Base-by-base conservation (phyloP, 2,888 invertebrate species). In the Steinernema carpocapsae region DNA sequence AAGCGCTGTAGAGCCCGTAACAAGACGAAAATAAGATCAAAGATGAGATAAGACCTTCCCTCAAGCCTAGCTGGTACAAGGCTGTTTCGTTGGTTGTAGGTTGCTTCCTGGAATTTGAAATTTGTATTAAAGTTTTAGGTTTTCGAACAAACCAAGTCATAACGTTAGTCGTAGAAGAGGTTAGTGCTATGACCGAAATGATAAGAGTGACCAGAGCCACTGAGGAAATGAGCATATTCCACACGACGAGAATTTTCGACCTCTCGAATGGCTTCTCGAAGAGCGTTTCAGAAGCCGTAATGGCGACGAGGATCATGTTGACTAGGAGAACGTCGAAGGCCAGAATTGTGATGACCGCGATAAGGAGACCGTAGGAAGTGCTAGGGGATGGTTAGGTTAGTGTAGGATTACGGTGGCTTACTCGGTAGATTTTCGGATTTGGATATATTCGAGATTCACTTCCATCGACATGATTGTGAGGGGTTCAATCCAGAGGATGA, bases 401-500 rank as follows among this genome's bases (percentile, higher is more conserved):
- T 29, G 6, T 70, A 45, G 22, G 22, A 7, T n/a, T 6, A 64
- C 42, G 22, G 26, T 56, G 12, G 24, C 56, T 26, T 56, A 56
- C 56, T 56, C 56, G 24, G 56, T 56, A 4, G 26, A 24, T 26
- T 37, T 45, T 32, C 24, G 32, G 32, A 45, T 70, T 42, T 24
- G 45, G 37, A 26, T 70, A 19, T 59, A 24, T 74, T 74, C 52
- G 2, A 79, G 46, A 37, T 79, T 79, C 3, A 79, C n/a, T 46
- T 79, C 79, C n/a, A 81, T 48, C 14, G 76, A 64, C 7, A 81
- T 75, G 24, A 75, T 59, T 43, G 70, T 48, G 10, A 75, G 74
- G 2, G 79, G 73, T 45, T 78, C 78, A 42, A 79, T 71, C 79
- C 79, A 79, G 19, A 75, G 70, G 4, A 80, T 26, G 19, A 79